Percentiles rank a stretch among this genome's conserved stretches.
These are phyloP conservation scores for Anolis apletophallus DNA, from an alignment of 2,797 vertebrate species.

Conservation along the genomic window DNA sequence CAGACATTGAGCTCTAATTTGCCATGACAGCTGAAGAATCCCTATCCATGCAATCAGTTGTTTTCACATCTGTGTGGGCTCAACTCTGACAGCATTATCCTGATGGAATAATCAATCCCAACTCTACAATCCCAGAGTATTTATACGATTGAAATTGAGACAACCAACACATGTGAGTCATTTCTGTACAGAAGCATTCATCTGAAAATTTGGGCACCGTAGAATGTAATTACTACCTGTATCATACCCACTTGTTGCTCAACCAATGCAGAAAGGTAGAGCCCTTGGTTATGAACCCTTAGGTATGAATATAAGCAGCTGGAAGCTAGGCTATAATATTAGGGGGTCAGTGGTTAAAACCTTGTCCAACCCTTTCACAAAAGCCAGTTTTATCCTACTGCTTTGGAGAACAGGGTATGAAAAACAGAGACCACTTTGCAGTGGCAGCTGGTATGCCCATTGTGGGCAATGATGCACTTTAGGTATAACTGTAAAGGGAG, in stretches of 20 bases:
- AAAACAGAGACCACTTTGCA: neutral
- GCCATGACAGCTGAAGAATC: neutral
- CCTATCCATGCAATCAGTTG: neutral
- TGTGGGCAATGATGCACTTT: too few species aligned
- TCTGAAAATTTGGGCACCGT: neutral
- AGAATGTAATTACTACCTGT: neutral
- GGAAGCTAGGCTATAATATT: neutral
- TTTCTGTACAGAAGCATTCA: neutral
- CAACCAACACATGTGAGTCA: neutral
- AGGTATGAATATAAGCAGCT: neutral
- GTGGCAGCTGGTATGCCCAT: too few species aligned
- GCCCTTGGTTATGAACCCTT: neutral
- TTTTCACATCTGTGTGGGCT: neutral
- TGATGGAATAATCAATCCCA: neutral
- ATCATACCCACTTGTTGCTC: conserved; percentile 12
- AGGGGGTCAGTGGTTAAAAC: neutral
- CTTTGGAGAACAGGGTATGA: neutral
- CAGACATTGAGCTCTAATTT: neutral
- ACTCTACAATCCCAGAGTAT: neutral
- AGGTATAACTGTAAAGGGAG: too few species aligned
- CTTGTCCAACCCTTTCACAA: neutral
- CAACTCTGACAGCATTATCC: neutral
- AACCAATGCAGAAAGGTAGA: conserved; percentile 16
- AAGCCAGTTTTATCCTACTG: neutral
- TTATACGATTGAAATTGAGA: neutral